Evolutionary conservation across 2,888 invertebrate genomes (phyloP).

Genomic region (Cheiracanthium punctorium): DNA sequence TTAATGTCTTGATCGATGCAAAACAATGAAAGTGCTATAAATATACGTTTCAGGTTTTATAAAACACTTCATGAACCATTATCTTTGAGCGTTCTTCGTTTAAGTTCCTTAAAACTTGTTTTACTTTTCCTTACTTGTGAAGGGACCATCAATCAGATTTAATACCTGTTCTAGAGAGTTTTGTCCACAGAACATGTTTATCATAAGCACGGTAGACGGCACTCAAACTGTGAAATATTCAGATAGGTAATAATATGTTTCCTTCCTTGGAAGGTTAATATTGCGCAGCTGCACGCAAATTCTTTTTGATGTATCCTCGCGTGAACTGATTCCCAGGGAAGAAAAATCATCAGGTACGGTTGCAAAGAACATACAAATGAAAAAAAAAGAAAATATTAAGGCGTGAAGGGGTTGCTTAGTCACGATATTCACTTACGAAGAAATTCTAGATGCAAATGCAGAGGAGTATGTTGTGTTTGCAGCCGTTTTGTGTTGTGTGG

Average conservation of each 20-base stretch:
- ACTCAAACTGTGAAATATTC: constrained; percentile 43
- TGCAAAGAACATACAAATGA: not conserved
- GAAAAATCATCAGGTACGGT: not conserved
- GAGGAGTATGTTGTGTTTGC: too few species aligned
- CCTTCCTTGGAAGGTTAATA: constrained; percentile 18
- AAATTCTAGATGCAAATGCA: not conserved
- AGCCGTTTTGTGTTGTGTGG: too few species aligned
- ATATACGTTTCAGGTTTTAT: constrained; percentile 16
- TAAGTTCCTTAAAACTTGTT: constrained; percentile 18
- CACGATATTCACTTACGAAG: not conserved
- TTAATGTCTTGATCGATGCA: not conserved
- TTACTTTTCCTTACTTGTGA: not conserved
- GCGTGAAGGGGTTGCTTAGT: not conserved
- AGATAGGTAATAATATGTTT: constrained; percentile 49
- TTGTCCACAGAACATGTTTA: constrained; percentile 2
- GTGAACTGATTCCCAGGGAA: not conserved
- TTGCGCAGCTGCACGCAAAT: constrained; percentile 22
- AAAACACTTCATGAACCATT: constrained; percentile 22
- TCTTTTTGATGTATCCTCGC: constrained; percentile 5
- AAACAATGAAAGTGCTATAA: constrained; percentile 17
- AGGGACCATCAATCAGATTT: constrained; percentile 47
- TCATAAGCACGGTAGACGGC: constrained; percentile 12
- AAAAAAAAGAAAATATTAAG: not conserved
- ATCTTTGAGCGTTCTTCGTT: not conserved
- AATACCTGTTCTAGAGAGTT: constrained; percentile 27